These are phyloP conservation scores for Meliscaeva auricollis DNA, from an alignment of 2,888 invertebrate species.

Conservation along the genomic window DNA sequence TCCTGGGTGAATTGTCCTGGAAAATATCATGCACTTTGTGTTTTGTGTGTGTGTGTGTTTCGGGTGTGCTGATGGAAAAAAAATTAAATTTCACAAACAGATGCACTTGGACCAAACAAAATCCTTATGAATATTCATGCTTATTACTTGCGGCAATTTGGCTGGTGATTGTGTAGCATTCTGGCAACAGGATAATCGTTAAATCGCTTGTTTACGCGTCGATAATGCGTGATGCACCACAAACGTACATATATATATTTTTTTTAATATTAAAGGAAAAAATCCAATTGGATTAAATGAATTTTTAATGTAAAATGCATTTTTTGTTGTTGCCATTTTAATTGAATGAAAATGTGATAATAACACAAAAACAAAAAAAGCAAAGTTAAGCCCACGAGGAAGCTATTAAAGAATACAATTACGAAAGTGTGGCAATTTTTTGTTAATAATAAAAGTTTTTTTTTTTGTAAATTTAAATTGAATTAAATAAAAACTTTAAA, in stretches of 20 bases:
- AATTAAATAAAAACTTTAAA: neutral
- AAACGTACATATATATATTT: neutral
- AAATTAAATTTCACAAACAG: constrained; percentile 59
- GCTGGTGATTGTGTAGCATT: constrained; percentile 27
- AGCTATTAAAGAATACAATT: constrained; percentile 18
- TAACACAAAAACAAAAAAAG: neutral
- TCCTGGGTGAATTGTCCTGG: constrained; percentile 53
- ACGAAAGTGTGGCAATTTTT: constrained; percentile 1
- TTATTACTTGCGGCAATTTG: constrained; percentile 56
- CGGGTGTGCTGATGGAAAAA: constrained; percentile 26
- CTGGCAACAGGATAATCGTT: constrained; percentile 56
- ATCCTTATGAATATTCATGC: constrained; percentile 69
- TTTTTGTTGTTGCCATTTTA: constrained; percentile 37
- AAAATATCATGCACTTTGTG: constrained; percentile 51
- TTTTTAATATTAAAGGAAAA: constrained; percentile 21
- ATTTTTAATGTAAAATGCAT: constrained; percentile 63
- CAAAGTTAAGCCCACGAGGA: neutral
- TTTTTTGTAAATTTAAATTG: constrained; percentile 6
- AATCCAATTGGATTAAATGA: constrained; percentile 32
- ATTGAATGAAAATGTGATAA: constrained; percentile 46
- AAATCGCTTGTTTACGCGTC: constrained; percentile 73
- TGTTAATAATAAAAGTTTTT: constrained; percentile 8
- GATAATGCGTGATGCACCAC: constrained; percentile 60
- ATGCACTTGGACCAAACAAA: constrained; percentile 47
- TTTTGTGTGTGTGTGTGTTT: neutral